Evolutionary conservation across 1,140 invertebrate species (phyloP), one percentile per base, ranked within the genome.

Genomic region (Drosophila gunungcola): DNA sequence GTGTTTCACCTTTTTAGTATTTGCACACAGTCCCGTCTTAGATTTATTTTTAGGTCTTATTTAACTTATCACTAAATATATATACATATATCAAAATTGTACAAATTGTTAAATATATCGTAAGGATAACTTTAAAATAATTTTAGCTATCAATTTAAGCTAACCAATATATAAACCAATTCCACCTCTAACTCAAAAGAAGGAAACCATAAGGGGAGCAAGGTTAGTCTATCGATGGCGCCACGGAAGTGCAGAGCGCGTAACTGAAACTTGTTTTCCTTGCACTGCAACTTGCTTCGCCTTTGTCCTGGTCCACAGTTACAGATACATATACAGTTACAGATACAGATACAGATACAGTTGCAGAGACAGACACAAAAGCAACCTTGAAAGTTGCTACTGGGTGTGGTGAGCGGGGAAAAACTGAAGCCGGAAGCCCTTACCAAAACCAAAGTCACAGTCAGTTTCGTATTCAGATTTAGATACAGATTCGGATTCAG

Each of bases 251-350:
- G 83, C 84, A 83, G 38, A 77, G 51, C 68, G 79, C 64, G 79
- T 80, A 83, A 73, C 83, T 80, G 75, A 89, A 88, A 89, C 72
- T 88, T 86, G 83, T 88, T 86, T 88, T 89, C 78, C 84, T 80
- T 77, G 51, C 76, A 79, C 58, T 88, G 83, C 76, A 89, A 62
- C 62, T 57, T 65, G 64, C 68, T 51, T 29, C 36, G 54, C 61
- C 10, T 63, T 63, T 63, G 49, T 62, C 38, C 72, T 27, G 42
- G 4, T 36, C 36, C n/a, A 27, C 58, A 61, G 36, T 49, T 27
- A 60, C 10, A 27, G n/a, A 16, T 32, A 46, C 42, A 57, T 39
- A 39, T 36, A 32, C 34, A 64, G 34, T 57, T 25, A 12, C 54
- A 60, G 27, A 60, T 42, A 60, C 58, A 54, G 16, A 16, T 38